Base-by-base conservation (phyloP, 64 coral and sea anemone genomes). In the Actinia equina region DNA sequence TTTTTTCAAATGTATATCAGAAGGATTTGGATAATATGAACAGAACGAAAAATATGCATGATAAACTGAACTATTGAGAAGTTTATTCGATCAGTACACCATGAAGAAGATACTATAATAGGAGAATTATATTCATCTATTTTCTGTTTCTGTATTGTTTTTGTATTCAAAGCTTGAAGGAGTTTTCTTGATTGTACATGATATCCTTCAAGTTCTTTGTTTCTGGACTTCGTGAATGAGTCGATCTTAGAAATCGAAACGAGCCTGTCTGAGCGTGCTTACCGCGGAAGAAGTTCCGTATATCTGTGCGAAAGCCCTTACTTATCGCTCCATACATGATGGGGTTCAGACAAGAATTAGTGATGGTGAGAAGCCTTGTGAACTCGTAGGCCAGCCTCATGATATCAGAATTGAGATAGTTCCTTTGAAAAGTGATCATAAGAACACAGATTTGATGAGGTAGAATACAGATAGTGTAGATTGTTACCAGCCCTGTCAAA, bases 381-480 rank as follows among this genome's bases (percentile, higher is more conserved):
- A 95, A 95, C 44, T 95, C 94, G 62, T 95, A 92, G 30, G 90
- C 74, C 52, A 88, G 84, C 59, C 94, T 83, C 55, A 92, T 92
- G 55, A 84, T 82, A 6, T 86, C 43, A 2, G 94, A 95, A 3
- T 6, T 74, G 5, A 95, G 80, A 49, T 92, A 82, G 2, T 60
- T 55, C 44, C 79, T 88, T 17, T 95, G 78, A 17, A 83, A 82
- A 30, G 77, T 89, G 16, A 95, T 89, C 85, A 86, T 92, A 9
- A 95, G 87, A 86, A 95, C 64, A 49, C 91, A 61, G 3, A 95
- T 82, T 87, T 89, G 88, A 71, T 89, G 83, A 10, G 94, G 94
- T 26, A 95, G 79, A 20, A 95, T 92, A 52, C 90, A 95, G 54
- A 89, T 27, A 9, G 87, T 86, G 85, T 95, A 95, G 14, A 95